phyloP scores from a whole-genome alignment of 2,113 vertebrate genomes.

The Sander vitreus region DNA sequence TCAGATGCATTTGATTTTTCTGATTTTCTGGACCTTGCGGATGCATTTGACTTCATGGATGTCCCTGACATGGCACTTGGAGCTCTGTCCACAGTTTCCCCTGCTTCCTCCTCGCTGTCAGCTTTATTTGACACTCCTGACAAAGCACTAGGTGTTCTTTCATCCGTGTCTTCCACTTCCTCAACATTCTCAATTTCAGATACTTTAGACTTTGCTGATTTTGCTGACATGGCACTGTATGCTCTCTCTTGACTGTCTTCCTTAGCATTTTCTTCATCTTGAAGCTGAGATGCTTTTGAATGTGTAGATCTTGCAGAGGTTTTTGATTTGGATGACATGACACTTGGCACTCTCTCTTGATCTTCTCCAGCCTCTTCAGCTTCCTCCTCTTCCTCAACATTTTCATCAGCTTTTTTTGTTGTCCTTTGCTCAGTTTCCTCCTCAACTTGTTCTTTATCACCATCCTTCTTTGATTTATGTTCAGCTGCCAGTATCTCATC shows the following conservation, averaged over 20 bases:
- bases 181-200: slow-evolving; percentile 40
- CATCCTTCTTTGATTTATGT: slow-evolving; percentile 47
- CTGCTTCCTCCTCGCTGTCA: background rate
- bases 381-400: background rate
- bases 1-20: slow-evolving; percentile 23
- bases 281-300: slow-evolving; percentile 36
- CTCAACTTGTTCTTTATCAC: slow-evolving; percentile 33
- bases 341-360: slow-evolving; percentile 50
- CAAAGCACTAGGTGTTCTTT: slow-evolving; percentile 29
- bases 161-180: slow-evolving; percentile 31
- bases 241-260: slow-evolving; percentile 27
- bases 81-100: slow-evolving; percentile 26
- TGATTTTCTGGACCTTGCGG: slow-evolving; percentile 57
- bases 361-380: slow-evolving; percentile 14
- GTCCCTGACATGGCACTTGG: slow-evolving; percentile 41
- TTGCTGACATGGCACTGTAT: slow-evolving; percentile 45
- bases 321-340: slow-evolving; percentile 47
- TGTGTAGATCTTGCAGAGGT: slow-evolving; percentile 30
- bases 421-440: slow-evolving; percentile 38
- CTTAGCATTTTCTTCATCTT: slow-evolving; percentile 5
- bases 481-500: slow-evolving; percentile 10
- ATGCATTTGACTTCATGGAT: slow-evolving; percentile 50
- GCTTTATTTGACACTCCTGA: slow-evolving; percentile 23
- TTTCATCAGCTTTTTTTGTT: background rate
- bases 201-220: slow-evolving; percentile 60